Evolutionary conservation across 2,113 vertebrate species (phyloP).

Genomic region (Platysteira castanea): DNA sequence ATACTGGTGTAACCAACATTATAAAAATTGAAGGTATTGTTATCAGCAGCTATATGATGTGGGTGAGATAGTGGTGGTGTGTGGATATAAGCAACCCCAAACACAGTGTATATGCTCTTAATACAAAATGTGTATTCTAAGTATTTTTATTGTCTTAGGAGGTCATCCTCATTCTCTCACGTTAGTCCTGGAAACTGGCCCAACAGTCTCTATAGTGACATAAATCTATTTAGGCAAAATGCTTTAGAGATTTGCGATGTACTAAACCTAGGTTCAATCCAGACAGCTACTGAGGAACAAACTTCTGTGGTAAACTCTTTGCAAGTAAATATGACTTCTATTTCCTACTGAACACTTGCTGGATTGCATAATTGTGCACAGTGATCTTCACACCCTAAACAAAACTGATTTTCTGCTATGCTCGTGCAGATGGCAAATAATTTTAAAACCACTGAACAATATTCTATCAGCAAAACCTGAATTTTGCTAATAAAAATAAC

Average conservation of each 20-base stretch:
- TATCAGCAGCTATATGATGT: background rate
- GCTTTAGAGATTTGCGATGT: background rate
- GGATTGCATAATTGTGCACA: background rate
- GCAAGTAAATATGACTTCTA: background rate
- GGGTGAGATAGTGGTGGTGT: background rate
- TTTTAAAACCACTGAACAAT: background rate
- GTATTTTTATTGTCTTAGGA: background rate
- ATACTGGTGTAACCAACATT: background rate
- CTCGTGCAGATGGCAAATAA: accelerated
- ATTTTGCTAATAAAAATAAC: background rate
- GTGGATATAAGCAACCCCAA: background rate
- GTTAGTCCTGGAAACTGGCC: background rate
- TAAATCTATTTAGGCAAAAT: background rate
- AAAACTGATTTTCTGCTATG: background rate
- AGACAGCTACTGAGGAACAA: background rate
- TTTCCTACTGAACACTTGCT: background rate
- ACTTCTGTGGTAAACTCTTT: background rate
- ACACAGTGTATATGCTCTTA: background rate
- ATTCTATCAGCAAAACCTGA: background rate
- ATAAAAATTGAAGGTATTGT: background rate
- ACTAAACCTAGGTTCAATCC: background rate
- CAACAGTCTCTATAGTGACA: background rate
- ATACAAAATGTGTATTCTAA: background rate
- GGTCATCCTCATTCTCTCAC: background rate
- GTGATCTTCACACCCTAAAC: background rate